Evolutionary conservation across 2,888 invertebrate genomes (phyloP).

Genomic region (Cremastobaeus sp.): DNA sequence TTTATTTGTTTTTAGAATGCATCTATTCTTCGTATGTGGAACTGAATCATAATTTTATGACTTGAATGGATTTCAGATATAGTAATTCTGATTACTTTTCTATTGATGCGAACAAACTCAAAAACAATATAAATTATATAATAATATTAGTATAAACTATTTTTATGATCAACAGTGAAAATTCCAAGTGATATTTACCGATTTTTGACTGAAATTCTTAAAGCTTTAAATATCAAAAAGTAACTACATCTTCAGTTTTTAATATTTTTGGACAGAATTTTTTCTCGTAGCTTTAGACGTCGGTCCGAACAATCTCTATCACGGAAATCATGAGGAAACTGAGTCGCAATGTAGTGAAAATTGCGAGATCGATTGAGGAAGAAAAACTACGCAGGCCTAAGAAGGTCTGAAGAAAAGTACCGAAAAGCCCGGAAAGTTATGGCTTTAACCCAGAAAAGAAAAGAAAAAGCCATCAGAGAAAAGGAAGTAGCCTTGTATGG

Average conservation of each 20-base stretch:
- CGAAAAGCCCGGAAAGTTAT: conserved; percentile 27
- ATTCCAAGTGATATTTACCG: not conserved
- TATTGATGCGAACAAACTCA: conserved; percentile 2
- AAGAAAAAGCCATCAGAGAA: conserved; percentile 30
- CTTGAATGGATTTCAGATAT: no score
- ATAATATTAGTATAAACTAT: conserved; percentile 7
- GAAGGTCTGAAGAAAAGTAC: conserved; percentile 19
- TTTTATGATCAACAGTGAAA: not conserved
- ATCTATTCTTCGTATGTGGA: conserved; percentile 12
- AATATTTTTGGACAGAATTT: not conserved
- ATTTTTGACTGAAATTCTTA: not conserved
- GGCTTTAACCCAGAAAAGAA: conserved; percentile 20
- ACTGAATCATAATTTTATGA: no score
- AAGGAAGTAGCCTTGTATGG: conserved; percentile 37
- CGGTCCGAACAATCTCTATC: no score
- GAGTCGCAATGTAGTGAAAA: conserved; percentile 10
- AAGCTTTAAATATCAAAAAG: not conserved
- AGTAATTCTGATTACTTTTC: no score
- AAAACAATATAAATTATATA: conserved; percentile 9
- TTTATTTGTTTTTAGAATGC: conserved; percentile 12
- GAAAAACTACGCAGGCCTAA: conserved; percentile 1
- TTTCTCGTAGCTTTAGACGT: no score
- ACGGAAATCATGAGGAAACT: conserved; percentile 36
- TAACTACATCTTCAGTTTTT: not conserved
- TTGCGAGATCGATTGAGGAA: conserved; percentile 12